Base-by-base conservation (phyloP, 1,140 invertebrate species). In the Drosophila pseudoobscura region DNA sequence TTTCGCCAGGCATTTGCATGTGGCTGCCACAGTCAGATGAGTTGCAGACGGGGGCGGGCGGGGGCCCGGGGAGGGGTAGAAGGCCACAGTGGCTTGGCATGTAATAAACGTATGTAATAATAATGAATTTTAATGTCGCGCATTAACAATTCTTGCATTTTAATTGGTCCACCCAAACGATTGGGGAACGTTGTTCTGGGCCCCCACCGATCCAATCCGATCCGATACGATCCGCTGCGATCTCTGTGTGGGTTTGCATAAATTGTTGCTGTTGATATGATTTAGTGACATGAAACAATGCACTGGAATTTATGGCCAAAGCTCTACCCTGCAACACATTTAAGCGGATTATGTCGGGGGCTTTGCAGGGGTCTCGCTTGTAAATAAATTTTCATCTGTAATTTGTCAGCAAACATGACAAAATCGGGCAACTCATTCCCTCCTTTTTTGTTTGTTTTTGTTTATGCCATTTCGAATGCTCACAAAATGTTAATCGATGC, bases 111-210 rank as follows among this genome's bases (percentile, higher is more conserved):
- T 87, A 66, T 85, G 80, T 88, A 83, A 88, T 88, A 88, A 88
- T 88, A 88, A 88, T 88, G 83, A 88, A 88, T 88, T 88, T 88
- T 88, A 88, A 88, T 88, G 83, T 77, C 75, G 83, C 78, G 75
- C 83, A 89, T 88, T 88, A 88, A 89, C 83, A 88, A 88, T 88
- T 88, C 83, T 77, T 88, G 83, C 83, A 88, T 88, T 88, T 88
- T 88, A 88, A 88, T 88, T 89, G 83, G 85, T 65, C 75, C 56
- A 76, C 72, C 70, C 54, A 69, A 59, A 52, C 56, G 54, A 44
- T 65, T 13, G 31, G 24, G 26, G 41, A 41, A 58, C 60, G 54
- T 11, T 39, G 53, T 26, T 54, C 52, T 26, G 24, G 24, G 24
- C 5, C 24, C 24, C 3, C 4, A 26, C 24, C 24, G 24, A 26